Percentiles rank a stretch among this genome's conserved stretches.
These are phyloP conservation scores for Sisor rabdophorus DNA, from an alignment of 2,113 vertebrate genomes.

Conservation along the genomic window DNA sequence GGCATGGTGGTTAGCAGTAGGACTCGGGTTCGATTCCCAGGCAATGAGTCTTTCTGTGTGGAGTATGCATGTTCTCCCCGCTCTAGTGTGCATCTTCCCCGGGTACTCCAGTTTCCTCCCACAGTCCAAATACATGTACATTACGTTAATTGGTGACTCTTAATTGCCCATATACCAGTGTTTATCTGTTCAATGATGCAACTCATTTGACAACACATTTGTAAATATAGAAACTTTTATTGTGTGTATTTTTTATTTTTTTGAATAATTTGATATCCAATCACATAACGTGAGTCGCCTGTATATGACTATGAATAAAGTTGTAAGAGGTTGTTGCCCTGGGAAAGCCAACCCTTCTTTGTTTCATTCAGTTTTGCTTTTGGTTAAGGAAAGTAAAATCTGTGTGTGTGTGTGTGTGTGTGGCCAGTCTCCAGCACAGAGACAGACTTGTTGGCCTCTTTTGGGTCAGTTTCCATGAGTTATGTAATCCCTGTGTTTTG, in stretches of 20 bases:
- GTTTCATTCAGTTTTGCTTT: constrained; percentile 24
- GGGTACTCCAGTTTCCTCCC: too few relatives aligned
- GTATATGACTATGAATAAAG: neutral
- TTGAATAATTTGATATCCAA: neutral
- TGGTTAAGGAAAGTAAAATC: constrained; percentile 39
- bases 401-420: constrained; percentile 33
- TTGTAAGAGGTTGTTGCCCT: neutral
- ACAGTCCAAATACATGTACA: too few relatives aligned
- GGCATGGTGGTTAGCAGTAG: too few relatives aligned
- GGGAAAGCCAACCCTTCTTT: neutral
- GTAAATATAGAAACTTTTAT: too few relatives aligned
- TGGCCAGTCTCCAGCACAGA: constrained; percentile 39
- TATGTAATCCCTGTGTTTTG: constrained; percentile 48
- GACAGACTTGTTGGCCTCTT: constrained; percentile 48
- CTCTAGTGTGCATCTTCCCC: too few relatives aligned
- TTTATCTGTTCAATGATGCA: too few relatives aligned
- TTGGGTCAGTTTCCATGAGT: constrained; percentile 44
- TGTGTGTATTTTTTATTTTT: neutral
- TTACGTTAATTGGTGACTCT: too few relatives aligned
- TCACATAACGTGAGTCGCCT: neutral
- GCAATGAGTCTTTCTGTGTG: too few relatives aligned
- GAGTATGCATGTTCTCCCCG: too few relatives aligned
- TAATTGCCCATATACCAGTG: too few relatives aligned
- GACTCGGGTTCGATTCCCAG: too few relatives aligned
- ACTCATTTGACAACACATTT: neutral